Base-by-base conservation (phyloP, 2,797 vertebrate genomes). In the Botia almorhae region DNA sequence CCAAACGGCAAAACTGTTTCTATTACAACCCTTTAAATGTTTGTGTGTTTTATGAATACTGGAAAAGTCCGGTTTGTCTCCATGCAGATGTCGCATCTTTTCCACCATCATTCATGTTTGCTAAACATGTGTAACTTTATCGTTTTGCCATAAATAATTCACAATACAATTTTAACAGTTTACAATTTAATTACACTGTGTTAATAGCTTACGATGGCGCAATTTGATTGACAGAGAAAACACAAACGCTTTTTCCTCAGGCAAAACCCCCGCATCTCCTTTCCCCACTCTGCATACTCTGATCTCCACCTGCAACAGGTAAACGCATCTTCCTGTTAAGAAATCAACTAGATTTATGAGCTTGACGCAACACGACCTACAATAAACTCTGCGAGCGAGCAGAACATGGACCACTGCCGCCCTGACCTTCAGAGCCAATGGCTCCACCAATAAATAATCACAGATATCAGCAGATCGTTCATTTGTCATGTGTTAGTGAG, bases 341-440 rank as follows among this genome's bases (percentile, higher is more conserved):
- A 58, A 72, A 53, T 33, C 7, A 72, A 74, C n/a, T 29, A 19
- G 73, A 53, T 81, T 46, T 23, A 69, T 64, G 43, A 71, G 74
- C 77, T 64, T 33, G 46, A 68, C 29, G 74, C 29, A 69, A 81
- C 76, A 81, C 36, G 14, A 29, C 23, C 16, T 4, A 21, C 19
- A 21, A 46, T 12, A 36, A 74, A 56, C 64, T 51, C 39, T 72
- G 21, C 36, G 61, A 73, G 71, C 53, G 12, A 13, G 39, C 58
- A 43, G 50, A 5, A 36, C n/a, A 39, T 69, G 36, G 51, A 46
- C 68, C 72, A 23, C 48, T 48, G 56, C 3, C 68, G 64, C 39
- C 50, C 29, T 81, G 72, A 85, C 79, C 79, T 83, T 82, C 50
- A 81, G 36, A 74, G 5, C 63, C 65, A 43, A 69, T 4, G 1